Base-by-base conservation (phyloP, 1,140 invertebrate genomes). In the Laodelphax striatellus region DNA sequence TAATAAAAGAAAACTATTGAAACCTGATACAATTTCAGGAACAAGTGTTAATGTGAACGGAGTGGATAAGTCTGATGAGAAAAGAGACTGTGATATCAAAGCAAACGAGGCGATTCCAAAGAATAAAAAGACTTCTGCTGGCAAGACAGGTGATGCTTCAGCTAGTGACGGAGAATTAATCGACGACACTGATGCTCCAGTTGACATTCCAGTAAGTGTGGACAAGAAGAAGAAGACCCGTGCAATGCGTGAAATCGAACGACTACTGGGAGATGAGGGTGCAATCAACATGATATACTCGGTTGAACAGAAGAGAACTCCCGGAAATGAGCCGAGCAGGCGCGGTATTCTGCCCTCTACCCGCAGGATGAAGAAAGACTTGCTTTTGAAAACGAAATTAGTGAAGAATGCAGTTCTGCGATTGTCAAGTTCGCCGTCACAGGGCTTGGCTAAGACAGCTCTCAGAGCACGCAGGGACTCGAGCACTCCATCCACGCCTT, bases 201-300 rank as follows among this genome's bases (percentile, higher is more conserved):
- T 38, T 38, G 34, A 38, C 34, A 38, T 38, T 38, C 34, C 34
- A 38, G 34, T 38, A 28, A 28, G 24, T 28, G 24, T 28, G 24
- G 24, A 28, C 14, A 44, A 19, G 21, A 50, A 50, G 21, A 50
- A 50, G 21, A 17, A 50, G 11, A 50, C 16, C 16, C 46, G 46
- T 17, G 46, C 80, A 31, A 78, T 79, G 46, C 60, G 66, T 43
- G 89, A 92, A 76, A 79, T 91, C 46, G 86, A 90, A 66, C 81
- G 78, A 61, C 70, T 92, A 43, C 73, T 92, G 60, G 87, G 87
- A 71, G 89, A 91, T 71, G 89, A 92, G 70, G 89, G 89, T 1
- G 87, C 88, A 2, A 85, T 90, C 1, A 90, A 90, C 71, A 85
- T 92, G 78, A 74, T 92, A 14, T 88, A 89, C 66, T 84, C 88